Evolutionary conservation across 2,888 invertebrate genomes (phyloP).

Genomic region (Cephus spinipes): DNA sequence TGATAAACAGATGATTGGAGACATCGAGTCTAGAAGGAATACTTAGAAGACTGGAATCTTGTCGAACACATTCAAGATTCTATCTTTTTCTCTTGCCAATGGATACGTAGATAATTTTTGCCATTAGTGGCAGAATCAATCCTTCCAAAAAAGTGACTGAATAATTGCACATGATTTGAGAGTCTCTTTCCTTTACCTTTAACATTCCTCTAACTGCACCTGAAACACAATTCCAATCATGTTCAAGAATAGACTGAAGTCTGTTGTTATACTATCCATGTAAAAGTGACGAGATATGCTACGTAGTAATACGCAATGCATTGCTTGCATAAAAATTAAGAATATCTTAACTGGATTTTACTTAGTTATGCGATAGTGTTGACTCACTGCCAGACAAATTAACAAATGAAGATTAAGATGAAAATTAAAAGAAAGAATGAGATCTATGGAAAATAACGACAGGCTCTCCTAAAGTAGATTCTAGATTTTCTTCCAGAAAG

Average conservation of each 20-base stretch:
- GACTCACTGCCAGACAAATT: background rate
- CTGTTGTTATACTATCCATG: background rate
- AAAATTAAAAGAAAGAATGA: background rate
- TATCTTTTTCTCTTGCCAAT: background rate
- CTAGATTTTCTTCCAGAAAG: conserved; percentile 37
- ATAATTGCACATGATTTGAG: background rate
- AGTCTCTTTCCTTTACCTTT: background rate
- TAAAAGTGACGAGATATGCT: background rate
- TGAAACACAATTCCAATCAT: background rate
- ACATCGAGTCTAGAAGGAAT: background rate
- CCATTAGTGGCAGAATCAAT: background rate
- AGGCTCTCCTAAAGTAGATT: background rate
- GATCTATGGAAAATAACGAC: background rate
- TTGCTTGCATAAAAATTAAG: background rate
- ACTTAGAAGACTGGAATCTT: background rate
- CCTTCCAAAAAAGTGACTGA: background rate
- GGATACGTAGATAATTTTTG: background rate
- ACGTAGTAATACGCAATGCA: background rate
- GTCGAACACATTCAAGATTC: background rate
- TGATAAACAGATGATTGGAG: background rate
- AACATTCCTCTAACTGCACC: background rate
- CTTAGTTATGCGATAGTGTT: background rate
- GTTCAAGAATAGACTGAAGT: background rate
- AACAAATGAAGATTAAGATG: background rate
- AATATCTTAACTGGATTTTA: background rate